Evolutionary conservation across 2,888 invertebrate species (phyloP).

Genomic region (Limnephilus marmoratus): DNA sequence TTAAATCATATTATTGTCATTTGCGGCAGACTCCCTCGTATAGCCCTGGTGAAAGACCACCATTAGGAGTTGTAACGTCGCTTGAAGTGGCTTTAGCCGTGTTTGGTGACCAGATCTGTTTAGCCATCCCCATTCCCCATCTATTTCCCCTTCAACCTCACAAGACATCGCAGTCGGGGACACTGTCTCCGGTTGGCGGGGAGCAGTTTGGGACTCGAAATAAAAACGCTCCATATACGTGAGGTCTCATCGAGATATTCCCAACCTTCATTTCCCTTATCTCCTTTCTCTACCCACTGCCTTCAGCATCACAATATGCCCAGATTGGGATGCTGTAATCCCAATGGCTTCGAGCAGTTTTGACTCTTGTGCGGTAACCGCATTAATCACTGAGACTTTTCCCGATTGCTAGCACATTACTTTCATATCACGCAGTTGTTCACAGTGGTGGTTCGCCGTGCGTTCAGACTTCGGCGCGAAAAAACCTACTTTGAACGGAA

Average conservation of each 20-base stretch:
- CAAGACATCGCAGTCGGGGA: neutral
- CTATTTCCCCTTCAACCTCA: neutral
- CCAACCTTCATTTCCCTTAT: no score
- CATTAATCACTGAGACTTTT: no score
- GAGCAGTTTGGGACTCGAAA: neutral
- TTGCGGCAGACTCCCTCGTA: no score
- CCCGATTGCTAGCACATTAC: neutral
- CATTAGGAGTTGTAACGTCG: no score
- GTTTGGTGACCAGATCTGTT: no score
- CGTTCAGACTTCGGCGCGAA: neutral
- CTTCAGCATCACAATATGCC: neutral
- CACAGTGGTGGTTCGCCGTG: neutral
- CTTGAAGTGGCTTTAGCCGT: no score
- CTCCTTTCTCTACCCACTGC: neutral
- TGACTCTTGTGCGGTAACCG: neutral
- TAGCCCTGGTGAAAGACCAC: no score
- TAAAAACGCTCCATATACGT: no score
- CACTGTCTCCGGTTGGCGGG: neutral
- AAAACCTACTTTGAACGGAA: neutral
- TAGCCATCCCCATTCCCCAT: no score
- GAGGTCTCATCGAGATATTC: neutral
- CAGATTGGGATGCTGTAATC: neutral
- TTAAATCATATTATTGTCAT: no score
- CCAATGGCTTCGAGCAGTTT: neutral
- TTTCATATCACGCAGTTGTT: neutral